Base-by-base conservation (phyloP, 2,888 invertebrate genomes). In the Dichetophora obliterata region DNA sequence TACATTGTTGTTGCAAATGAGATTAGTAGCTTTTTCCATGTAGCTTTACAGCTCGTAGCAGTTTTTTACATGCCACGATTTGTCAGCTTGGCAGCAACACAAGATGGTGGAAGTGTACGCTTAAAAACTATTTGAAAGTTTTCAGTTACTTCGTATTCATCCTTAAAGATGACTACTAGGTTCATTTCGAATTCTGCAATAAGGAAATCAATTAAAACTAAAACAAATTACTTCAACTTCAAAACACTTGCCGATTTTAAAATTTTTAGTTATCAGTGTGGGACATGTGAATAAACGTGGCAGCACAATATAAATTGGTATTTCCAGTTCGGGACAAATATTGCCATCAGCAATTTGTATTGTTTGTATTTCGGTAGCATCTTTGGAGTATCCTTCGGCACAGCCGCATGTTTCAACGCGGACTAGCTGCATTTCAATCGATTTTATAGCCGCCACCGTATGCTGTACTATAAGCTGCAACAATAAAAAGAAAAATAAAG, bases 361-460 rank as follows among this genome's bases (percentile, higher is more conserved):
- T 88, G 98, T 98, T 91, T 98, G 98, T 83, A 99, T 96, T 92
- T 99, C 98, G 9, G 98, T 98, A 22, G 97, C 98, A 96, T 98
- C 98, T 89, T 94, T 93, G 1, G 97, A 88, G 89, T 95, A 97
- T 16, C 97, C 98, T 88, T 97, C 97, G 0, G 95, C 94, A 87
- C 95, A 95, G 69, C 98, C 98, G 88, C 98, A 98, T 0, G 98
- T 98, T 90, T 99, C 98, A 2, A 98, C 96, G 75, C 98, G 91
- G 1, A 98, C 95, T 79, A 99, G 91, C 89, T 98, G 98, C 80
- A 99, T 90, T 89, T 99, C 98, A 75, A 99, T 94, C 0, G 98
- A 98, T 87, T 96, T 96, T 78, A 98, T 95, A 0, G 94, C 92
- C 50, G 94, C 93, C 78, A 95, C 94, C 84, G 96, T 96, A 83